phyloP scores from a whole-genome alignment of 2,113 vertebrate species.

The Poecile atricapillus region DNA sequence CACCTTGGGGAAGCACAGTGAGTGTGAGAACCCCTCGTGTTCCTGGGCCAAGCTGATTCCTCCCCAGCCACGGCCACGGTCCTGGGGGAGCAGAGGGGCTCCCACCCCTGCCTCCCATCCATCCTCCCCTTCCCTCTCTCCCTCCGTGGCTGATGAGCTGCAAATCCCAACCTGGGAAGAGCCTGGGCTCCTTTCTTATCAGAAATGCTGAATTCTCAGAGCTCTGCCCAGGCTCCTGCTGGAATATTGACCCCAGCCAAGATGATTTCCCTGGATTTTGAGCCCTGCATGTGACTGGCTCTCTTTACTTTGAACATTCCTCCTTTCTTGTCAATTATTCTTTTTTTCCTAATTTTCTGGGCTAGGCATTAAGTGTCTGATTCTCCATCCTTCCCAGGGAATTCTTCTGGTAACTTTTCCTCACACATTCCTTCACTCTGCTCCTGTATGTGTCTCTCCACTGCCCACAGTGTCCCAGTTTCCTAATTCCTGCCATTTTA shows the following conservation, averaged over 20 bases:
- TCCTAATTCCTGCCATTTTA: background rate
- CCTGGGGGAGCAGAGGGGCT: background rate
- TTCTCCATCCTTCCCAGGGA: background rate
- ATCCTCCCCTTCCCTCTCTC: background rate
- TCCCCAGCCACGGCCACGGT: background rate
- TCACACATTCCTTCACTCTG: fast-evolving
- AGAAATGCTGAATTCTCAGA: background rate
- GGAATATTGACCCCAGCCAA: background rate
- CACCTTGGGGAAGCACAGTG: background rate
- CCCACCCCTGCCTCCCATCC: background rate
- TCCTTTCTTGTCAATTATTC: background rate
- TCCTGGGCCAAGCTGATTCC: background rate
- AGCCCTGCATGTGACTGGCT: background rate
- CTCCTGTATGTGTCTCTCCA: background rate
- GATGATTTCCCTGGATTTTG: background rate
- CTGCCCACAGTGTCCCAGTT: background rate
- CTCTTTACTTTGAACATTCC: background rate
- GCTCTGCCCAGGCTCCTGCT: background rate
- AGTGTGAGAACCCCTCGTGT: background rate
- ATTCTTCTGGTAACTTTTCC: background rate
- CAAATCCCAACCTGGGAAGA: background rate
- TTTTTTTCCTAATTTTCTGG: background rate
- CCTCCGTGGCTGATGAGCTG: background rate
- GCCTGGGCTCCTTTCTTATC: background rate
- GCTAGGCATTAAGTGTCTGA: background rate